Evolutionary conservation across 1,140 invertebrate genomes (phyloP), one percentile per base, ranked within the genome.

Genomic region (Neodiprion lecontei): DNA sequence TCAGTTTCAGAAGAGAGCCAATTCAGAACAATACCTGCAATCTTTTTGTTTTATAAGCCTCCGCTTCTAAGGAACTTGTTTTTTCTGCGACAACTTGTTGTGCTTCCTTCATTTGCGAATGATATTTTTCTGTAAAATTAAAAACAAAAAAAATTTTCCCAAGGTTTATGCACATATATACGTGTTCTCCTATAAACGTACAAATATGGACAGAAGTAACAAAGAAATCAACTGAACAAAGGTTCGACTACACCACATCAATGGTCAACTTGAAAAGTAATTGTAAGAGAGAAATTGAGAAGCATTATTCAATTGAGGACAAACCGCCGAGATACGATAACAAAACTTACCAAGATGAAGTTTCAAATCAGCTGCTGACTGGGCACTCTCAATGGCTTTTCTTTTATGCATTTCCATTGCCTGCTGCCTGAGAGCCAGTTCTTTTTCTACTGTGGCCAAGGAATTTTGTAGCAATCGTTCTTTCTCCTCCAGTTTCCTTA

Each of bases 371-470:
- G 97, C 97, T 1, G 98, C 97, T 66, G 97, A 97, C 85, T 99
- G 98, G 2, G 97, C 96, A 40, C 93, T 95, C 85, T 98, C 97
- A 74, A 98, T 97, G 5, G 98, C 97, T 90, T 99, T 99, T 11
- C 98, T 90, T 87, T 99, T 99, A 87, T 99, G 96, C 93, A 98
- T 96, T 87, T 99, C 98, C 94, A 98, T 97, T 1, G 96, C 95
- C 86, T 98, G 96, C 83, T 98, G 96, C 21, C 96, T 89, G 67
- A 97, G 87, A 76, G 94, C 92, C 67, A 98, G 88, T 87, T 99
- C 98, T 87, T 99, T 99, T 86, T 99, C 98, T 9, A 97, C 94
- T 12, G 96, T 97, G 1, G 95, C 93, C 69, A 99, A 90, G 67
- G 95, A 97, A 83, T 96, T 96, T 85, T 98, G 96, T 69, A 99